Conservation (phyloP, 2,113 vertebrate species). For the Mirounga angustirostris region DNA sequence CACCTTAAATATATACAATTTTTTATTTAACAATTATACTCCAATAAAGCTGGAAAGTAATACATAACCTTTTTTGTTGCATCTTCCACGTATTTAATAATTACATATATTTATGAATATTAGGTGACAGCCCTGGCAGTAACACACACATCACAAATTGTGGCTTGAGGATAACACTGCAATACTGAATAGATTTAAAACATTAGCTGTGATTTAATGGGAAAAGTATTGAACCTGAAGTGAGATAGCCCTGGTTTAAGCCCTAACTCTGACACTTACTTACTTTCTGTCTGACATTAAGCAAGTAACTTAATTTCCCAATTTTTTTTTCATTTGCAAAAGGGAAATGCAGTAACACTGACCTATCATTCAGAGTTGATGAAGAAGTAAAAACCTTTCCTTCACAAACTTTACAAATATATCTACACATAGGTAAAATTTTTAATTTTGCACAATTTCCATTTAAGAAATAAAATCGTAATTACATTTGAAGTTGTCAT, state of each 20-base stretch:
- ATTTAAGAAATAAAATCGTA: slow-evolving; percentile 44
- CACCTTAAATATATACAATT: not conserved
- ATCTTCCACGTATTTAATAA: slow-evolving; percentile 22
- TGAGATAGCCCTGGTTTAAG: not conserved
- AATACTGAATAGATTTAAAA: slow-evolving; percentile 13
- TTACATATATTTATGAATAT: not conserved
- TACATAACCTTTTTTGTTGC: not conserved
- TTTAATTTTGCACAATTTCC: not conserved
- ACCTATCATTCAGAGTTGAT: not conserved
- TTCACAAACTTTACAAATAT: not conserved
- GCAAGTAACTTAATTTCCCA: not conserved
- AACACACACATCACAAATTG: not conserved
- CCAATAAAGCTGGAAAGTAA: slow-evolving; percentile 34
- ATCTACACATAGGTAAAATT: not conserved
- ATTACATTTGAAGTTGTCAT: slow-evolving; percentile 10
- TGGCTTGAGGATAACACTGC: not conserved
- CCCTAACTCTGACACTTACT: not conserved
- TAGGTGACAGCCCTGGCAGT: not conserved
- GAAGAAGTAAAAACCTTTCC: not conserved
- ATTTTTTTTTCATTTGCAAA: slow-evolving; percentile 10
- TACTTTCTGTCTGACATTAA: not conserved
- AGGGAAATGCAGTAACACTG: not conserved
- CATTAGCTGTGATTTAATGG: not conserved
- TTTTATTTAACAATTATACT: not conserved
- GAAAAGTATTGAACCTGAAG: not conserved